Evolutionary conservation across 2,797 vertebrate genomes (phyloP), one percentile per base, ranked within the genome.

Genomic region (Rhynchotus rufescens): DNA sequence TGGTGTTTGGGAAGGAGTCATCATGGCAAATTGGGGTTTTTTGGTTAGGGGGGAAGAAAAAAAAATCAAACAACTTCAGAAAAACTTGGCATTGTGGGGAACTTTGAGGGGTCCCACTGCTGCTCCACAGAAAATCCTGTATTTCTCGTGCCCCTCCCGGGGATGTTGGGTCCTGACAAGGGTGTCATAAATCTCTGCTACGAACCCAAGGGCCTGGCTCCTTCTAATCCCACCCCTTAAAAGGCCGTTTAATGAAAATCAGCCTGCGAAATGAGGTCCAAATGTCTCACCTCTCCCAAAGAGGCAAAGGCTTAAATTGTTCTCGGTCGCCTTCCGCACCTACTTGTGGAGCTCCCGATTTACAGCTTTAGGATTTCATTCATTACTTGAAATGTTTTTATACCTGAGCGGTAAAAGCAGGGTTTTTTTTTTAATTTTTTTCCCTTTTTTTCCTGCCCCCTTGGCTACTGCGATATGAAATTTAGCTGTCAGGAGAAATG

Each of bases 331-430:
- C 2, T 93, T 96, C 93, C 73, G 68, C 95, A 94, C 95, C 96
- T 92, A 93, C 78, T 54, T 91, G 90, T 52, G 73, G 93, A 96
- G 76, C 87, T 95, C 84, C 86, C 95, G 95, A 96, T 97, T 98
- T 97, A 97, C 91, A 91, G 86, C 95, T 96, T 97, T 97, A 97
- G 97, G 97, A 97, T 96, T 97, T 97, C 87, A 98, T 97, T 97
- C 96, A 97, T 97, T 97, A 96, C 88, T 93, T 94, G 80, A 72
- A 91, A 83, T 96, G 96, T 94, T 97, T 98, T 97, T 94, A 95
- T 97, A 97, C 90, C 88, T 3, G 36, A 90, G 83, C 89, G 92
- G 96, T 97, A 97, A 97, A 97, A 95, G 2, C 6, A 94, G 79
- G 86, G 21, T 17, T 74, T 81, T 91, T 81, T 78, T 78, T 54